A percentile compares a stretch with the other conserved stretches of the same genome.
phyloP scores from a whole-genome alignment of 2,113 vertebrate species.

The Myrmecobius fasciatus region DNA sequence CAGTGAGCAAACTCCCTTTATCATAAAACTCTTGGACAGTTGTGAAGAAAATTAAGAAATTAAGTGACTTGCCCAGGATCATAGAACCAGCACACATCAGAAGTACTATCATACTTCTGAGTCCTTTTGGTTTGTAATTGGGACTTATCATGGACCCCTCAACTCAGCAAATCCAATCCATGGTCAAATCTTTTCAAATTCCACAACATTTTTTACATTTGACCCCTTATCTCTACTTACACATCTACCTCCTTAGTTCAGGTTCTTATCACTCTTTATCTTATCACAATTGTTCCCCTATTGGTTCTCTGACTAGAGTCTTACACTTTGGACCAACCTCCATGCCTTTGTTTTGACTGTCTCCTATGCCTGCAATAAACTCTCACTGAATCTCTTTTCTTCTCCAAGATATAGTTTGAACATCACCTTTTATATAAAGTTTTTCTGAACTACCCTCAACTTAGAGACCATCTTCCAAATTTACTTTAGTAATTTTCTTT shows the following conservation, averaged over 20 bases:
- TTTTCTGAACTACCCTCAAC: background rate
- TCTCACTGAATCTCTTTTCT: background rate
- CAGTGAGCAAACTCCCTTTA: background rate
- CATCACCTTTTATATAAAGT: background rate
- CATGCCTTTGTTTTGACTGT: background rate
- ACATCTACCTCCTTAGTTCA: background rate
- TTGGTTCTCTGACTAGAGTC: background rate
- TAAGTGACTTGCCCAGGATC: background rate
- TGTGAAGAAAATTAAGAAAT: background rate
- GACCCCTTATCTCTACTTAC: background rate
- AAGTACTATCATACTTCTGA: background rate
- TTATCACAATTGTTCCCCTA: background rate
- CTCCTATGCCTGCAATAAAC: background rate
- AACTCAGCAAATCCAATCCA: background rate
- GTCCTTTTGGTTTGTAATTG: background rate
- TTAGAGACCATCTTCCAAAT: background rate
- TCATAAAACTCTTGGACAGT: background rate
- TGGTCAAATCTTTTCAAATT: background rate
- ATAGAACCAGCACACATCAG: background rate
- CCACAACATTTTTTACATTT: background rate
- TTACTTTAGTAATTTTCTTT: background rate
- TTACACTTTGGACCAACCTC: background rate
- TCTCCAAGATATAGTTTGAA: background rate
- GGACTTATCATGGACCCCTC: background rate
- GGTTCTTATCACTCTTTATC: background rate